phyloP scores from a whole-genome alignment of 2,113 vertebrate genomes.

The Gasterosteus nipponicus region DNA sequence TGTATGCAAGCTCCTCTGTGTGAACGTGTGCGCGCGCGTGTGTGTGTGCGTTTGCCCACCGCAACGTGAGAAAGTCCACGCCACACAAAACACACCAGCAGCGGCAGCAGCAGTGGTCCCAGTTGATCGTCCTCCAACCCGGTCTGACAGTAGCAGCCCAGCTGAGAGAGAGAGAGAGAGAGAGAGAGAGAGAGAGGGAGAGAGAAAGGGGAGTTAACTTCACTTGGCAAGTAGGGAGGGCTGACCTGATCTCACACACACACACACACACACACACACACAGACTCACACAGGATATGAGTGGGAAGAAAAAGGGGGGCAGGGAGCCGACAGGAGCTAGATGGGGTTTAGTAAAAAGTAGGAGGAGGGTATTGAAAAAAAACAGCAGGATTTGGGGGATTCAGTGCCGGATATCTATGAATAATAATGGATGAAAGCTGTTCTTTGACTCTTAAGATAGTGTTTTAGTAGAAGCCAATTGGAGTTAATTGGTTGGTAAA shows the following conservation, averaged over 20 bases:
- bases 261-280: slow-evolving; percentile 19
- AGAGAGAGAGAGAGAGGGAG: slow-evolving; percentile 68
- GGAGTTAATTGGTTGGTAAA: neutral
- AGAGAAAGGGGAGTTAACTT: slow-evolving; percentile 64
- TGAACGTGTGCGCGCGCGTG: neutral
- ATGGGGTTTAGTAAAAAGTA: slow-evolving; percentile 55
- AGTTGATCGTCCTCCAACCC: slow-evolving; percentile 72
- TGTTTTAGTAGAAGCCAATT: neutral
- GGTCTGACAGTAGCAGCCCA: slow-evolving; percentile 75
- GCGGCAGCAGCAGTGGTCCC: slow-evolving; percentile 61
- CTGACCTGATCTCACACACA: slow-evolving; percentile 37
- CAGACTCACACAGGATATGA: slow-evolving; percentile 44
- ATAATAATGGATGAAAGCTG: neutral
- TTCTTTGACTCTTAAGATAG: neutral
- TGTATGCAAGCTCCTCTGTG: slow-evolving; percentile 52
- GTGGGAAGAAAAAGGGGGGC: slow-evolving; percentile 66
- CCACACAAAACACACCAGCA: slow-evolving; percentile 55
- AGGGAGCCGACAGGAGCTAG: slow-evolving; percentile 67
- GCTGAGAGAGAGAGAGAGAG: slow-evolving; percentile 69
- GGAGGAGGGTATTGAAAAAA: slow-evolving; percentile 67
- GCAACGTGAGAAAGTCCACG: slow-evolving; percentile 73
- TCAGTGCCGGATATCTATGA: slow-evolving; percentile 18
- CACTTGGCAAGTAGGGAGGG: slow-evolving; percentile 59
- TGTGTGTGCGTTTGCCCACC: slow-evolving; percentile 34
- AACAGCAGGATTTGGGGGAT: slow-evolving; percentile 44